Conservation (phyloP, 2,113 vertebrate genomes). For the human (Homo sapiens) region DNA sequence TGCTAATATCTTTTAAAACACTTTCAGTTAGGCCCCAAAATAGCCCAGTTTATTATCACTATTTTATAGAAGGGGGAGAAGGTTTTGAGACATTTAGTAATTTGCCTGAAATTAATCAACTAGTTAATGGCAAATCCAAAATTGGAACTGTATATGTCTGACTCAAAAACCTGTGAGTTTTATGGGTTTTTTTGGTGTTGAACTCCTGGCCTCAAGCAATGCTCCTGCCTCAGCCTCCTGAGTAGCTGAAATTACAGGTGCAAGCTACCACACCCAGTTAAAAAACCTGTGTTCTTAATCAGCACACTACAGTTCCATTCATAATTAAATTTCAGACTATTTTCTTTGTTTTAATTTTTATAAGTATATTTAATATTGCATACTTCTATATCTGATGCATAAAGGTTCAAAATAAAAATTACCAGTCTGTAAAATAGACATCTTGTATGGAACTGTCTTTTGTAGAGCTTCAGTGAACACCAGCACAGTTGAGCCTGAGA, state of each 20-base stretch:
- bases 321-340: neutral
- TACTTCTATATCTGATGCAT: conserved; percentile 11
- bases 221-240: neutral
- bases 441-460: neutral
- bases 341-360: conserved; percentile 25
- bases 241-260: neutral
- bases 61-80: conserved; percentile 20
- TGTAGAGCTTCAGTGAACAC: neutral
- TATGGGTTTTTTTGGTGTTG: neutral
- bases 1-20: neutral
- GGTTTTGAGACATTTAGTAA: neutral
- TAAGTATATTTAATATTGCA: conserved; percentile 35
- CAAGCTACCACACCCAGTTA: neutral
- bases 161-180: neutral
- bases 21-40: conserved; percentile 17
- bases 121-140: conserved; percentile 50
- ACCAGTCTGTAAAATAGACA: neutral
- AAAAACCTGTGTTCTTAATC: neutral
- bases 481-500: conserved; percentile 59
- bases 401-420: conserved; percentile 51
- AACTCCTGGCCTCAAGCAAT: neutral
- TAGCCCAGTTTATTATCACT: neutral
- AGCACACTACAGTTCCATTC: neutral
- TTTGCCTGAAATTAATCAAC: conserved; percentile 20
- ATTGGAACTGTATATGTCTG: conserved; percentile 18